Conservation (phyloP, 1,140 invertebrate genomes). For the Pseudomyrmex gracilis region DNA sequence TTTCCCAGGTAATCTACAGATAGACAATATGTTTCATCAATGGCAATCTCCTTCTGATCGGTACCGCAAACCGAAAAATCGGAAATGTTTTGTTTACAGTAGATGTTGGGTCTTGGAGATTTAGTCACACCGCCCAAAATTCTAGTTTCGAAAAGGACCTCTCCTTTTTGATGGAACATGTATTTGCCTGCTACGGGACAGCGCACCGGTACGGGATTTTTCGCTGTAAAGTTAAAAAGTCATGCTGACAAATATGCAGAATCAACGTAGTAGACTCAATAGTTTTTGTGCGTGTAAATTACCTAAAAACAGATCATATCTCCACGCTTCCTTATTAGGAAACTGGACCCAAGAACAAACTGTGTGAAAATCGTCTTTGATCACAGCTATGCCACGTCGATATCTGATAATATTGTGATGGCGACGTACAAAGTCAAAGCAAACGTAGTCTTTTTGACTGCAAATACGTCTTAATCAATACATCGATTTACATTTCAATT, state of each 20-base stretch:
- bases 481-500: conserved; percentile 57
- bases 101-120: conserved; percentile 95
- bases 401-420: conserved; percentile 98
- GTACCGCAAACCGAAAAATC: conserved; percentile 97
- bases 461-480: too few relatives aligned
- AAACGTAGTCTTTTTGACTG: conserved; percentile 98
- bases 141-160: conserved; percentile 95
- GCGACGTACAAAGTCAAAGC: conserved; percentile 97
- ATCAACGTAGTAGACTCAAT: background rate
- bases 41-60: conserved; percentile 96
- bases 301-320: conserved; percentile 94
- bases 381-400: conserved; percentile 95
- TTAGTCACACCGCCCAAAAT: conserved; percentile 97
- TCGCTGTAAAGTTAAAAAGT: conserved; percentile 87
- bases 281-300: conserved; percentile 62
- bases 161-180: conserved; percentile 95
- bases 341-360: conserved; percentile 98
- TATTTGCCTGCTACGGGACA: conserved; percentile 99
- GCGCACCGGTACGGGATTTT: conserved; percentile 95
- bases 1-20: conserved; percentile 97
- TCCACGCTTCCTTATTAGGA: conserved; percentile 93
- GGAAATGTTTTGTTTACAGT: conserved; percentile 97
- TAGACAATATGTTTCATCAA: conserved; percentile 98
- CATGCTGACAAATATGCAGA: background rate
- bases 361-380: conserved; percentile 95